phyloP scores from a whole-genome alignment of 2,888 invertebrate species.

The Rhagonycha lutea region DNA sequence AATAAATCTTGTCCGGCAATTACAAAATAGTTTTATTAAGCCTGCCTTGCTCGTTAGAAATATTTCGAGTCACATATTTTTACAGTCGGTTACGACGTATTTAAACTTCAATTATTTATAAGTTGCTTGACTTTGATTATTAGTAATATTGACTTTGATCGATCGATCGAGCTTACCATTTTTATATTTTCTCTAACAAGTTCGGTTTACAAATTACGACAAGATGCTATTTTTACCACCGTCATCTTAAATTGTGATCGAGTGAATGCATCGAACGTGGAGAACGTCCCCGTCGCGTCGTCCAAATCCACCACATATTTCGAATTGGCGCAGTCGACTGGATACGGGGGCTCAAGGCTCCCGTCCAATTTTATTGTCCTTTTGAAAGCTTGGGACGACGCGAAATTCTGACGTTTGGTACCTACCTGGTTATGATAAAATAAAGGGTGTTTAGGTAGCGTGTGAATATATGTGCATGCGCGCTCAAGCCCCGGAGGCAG shows the following conservation, averaged over 20 bases:
- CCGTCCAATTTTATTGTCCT: neutral
- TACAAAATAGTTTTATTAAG: neutral
- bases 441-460: conserved; percentile 29
- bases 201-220: conserved; percentile 5
- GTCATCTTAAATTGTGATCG: neutral
- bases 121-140: conserved; percentile 53
- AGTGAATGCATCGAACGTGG: neutral
- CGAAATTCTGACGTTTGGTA: neutral
- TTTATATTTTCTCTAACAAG: conserved; percentile 42
- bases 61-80: conserved; percentile 14
- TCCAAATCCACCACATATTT: neutral
- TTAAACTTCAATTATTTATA: conserved; percentile 35
- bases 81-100: conserved; percentile 26
- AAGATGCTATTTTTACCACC: neutral
- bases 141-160: conserved; percentile 56
- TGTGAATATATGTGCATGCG: conserved; percentile 29
- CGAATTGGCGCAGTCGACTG: neutral
- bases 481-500: conserved; percentile 31
- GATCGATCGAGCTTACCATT: conserved; percentile 48
- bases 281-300: too few relatives aligned
- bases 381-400: neutral
- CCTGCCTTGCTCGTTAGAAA: neutral
- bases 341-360: neutral
- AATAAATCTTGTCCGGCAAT: neutral
- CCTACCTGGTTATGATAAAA: conserved; percentile 4